A percentile compares a stretch with the other conserved stretches of the same genome.
Evolutionary conservation across 2,888 invertebrate genomes (phyloP).

Genomic region (Pheosia tremula): DNA sequence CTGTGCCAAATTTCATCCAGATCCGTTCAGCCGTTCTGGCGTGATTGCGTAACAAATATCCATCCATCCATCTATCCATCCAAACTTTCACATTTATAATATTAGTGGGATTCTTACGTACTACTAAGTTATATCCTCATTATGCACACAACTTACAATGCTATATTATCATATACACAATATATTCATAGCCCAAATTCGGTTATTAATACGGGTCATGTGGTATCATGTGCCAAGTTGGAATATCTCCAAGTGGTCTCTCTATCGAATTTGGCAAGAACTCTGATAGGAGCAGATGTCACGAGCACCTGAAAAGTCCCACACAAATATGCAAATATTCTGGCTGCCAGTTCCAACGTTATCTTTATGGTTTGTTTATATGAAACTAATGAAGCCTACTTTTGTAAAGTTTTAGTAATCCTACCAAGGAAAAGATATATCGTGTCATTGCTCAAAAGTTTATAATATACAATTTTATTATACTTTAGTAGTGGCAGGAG

Average conservation of each 20-base stretch:
- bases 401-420: too few relatives aligned
- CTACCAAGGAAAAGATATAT: neutral
- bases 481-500: too few relatives aligned
- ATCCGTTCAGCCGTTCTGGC: too few relatives aligned
- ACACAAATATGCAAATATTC: slow-evolving; percentile 19
- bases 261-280: slow-evolving; percentile 77
- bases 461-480: too few relatives aligned
- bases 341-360: neutral
- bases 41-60: too few relatives aligned
- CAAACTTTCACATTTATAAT: too few relatives aligned
- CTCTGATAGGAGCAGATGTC: slow-evolving; percentile 69
- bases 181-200: slow-evolving; percentile 38
- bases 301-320: slow-evolving; percentile 55
- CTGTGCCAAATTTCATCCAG: too few relatives aligned
- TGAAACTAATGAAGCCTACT: neutral
- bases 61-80: too few relatives aligned
- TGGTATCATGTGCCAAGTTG: slow-evolving; percentile 74
- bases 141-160: too few relatives aligned
- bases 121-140: too few relatives aligned
- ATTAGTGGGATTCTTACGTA: too few relatives aligned
- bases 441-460: too few relatives aligned
- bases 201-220: slow-evolving; percentile 70
- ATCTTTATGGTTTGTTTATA: neutral
- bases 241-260: slow-evolving; percentile 70
- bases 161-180: neutral